Base-by-base conservation (phyloP, 2,888 invertebrate genomes). In the Mythimna impura region DNA sequence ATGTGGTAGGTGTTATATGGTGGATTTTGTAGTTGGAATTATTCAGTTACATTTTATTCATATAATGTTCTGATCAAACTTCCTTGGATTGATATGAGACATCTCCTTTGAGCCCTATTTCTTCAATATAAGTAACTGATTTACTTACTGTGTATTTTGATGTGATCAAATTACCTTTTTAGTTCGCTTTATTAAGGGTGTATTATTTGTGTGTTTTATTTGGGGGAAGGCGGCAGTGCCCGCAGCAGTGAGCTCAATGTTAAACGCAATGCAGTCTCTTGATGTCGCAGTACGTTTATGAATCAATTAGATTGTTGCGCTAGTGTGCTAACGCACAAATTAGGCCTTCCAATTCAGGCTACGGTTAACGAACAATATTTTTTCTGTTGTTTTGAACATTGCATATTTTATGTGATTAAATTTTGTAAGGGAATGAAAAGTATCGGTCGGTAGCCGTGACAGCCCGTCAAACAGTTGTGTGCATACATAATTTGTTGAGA, bases 221-320 rank as follows among this genome's bases (percentile, higher is more conserved):
- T 93, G 93, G 93, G 94, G 93, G 97, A 97, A 97, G 97, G 97
- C 97, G 95, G 97, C 97, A 96, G 97, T 97, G 96, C 97, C 97
- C 95, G 97, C 97, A 94, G 97, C 97, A 95, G 97, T 97, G 97
- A 97, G 97, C 96, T 97, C 97, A 96, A 97, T 97, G 97, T 97
- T 97, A 97, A 97, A 97, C 96, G 97, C 97, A 95, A 97, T 97
- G 95, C 97, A 97, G 96, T 96, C 97, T 90, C 93, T 94, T 89
- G 95, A 96, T 92, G 95, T 96, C 95, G 94, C 96, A 95, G 96
- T 96, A 96, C 94, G 96, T 96, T 93, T 90, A 92, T 93, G 91
- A 94, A 94, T 93, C 91, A 94, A 94, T 95, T 91, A 93, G 93
- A 95, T 93, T 94, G 92, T 94, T 94, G 93, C 93, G 96, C 96